Evolutionary conservation across 2,888 invertebrate genomes (phyloP), one percentile per base, ranked within the genome.

Genomic region (Hymenopus coronatus): DNA sequence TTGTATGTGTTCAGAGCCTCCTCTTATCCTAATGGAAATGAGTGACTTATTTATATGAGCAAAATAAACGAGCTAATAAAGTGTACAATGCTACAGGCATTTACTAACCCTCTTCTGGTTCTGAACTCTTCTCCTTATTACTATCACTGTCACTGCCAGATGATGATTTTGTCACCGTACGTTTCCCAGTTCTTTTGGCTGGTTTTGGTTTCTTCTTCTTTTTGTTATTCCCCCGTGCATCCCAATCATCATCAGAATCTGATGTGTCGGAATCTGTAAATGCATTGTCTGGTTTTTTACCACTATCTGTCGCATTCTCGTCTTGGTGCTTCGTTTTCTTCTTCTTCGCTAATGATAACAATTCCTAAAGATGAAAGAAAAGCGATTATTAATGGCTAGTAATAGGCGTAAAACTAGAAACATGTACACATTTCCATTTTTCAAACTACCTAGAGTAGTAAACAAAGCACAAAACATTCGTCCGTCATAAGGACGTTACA

Each of bases 311-410:
- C 3, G 88, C 40, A 33, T 40, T 27, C 85, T 90, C 90, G 91
- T 90, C 93, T 92, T 88, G 92, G 8, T 94, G 94, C 8, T 94
- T 94, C 88, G 93, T 95, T 93, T 96, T 95, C 93, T 96, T 96
- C 94, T 97, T 97, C 92, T 97, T 97, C 0, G 97, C 96, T 90
- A 98, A 93, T 86, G 97, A 96, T 88, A 98, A 92, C 91, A 98
- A 95, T 94, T 97, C 97, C 97, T 98, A 92, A 1, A 93, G 12
- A 93, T 83, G 89, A 89, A 90, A 90, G 89, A 86, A 90, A 85
- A 88, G 20, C 12, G 85, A 12, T 70, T 28, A 25, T 3, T 33
- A 83, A 27, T 15, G 9, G 1, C 28, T 30, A 25, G 15, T 28
- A 15, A 12, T 27, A n/a, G 6, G n/a, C 28, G 6, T 70, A 25